Evolutionary conservation across 2,797 vertebrate species (phyloP), one percentile per base, ranked within the genome.

Genomic region (Remorina albescens): DNA sequence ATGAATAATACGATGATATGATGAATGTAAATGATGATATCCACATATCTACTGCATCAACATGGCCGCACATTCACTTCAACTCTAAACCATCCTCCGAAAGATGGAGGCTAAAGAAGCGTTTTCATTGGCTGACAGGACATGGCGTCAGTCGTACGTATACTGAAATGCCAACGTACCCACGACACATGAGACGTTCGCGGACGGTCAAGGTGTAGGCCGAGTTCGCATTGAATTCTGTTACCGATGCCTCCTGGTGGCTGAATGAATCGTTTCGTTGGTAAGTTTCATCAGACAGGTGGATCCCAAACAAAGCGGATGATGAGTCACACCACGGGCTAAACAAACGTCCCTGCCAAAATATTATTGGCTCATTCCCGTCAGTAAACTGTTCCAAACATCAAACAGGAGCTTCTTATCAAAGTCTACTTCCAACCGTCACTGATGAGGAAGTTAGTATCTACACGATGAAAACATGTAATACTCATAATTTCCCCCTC

Each of bases 101-200:
- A 5, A 1, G 8, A 8, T 13, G 19, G 8, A 8, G 4, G 18
- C 3, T 9, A 9, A 26, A 37, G 53, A 15, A 6, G 9, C 0
- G 10, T 58, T 71, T 23, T 72, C 34, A 84, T 84, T 87, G 85
- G 85, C 69, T 81, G 44, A 76, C 19, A 51, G 10, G 25, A 44
- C 15, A 6, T 16, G 0, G 6, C 49, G 62, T 74, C 60, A 74
- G 5, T 1, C 1, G 11, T 59, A 59, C 28, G 49, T 51, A 8
- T 11, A 25, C 19, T 2, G 23, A 7, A 11, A 57, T 55, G 56
- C 37, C 8, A 1, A 1, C 11, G 34, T 36, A 13, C 37, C 15
- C 9, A 9, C 2, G 2, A n/a, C 30, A 30, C 3, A 15, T 84
- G 85, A 80, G 42, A 37, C 16, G 81, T 89, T 89, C 23, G 70